Evolutionary conservation across 2,113 vertebrate genomes (phyloP).

Genomic region (Campylomormyrus tamandua): DNA sequence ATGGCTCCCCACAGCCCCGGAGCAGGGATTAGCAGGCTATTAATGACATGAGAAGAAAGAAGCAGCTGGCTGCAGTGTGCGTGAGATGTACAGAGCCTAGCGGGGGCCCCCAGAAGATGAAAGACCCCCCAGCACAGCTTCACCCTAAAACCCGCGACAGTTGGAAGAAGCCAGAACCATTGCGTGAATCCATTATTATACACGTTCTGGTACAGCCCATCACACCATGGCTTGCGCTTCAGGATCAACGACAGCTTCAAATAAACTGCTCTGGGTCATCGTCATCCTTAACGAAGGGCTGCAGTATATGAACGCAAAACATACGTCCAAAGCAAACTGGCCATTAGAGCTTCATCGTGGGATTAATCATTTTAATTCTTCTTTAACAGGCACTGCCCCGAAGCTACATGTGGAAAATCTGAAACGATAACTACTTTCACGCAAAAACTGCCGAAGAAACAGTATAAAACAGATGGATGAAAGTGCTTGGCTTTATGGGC

Average conservation of each 20-base stretch:
- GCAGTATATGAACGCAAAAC: neutral
- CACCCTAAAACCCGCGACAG: slow-evolving; percentile 39
- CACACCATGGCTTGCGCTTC: neutral
- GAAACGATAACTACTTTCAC: neutral
- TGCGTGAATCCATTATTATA: neutral
- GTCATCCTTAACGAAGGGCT: neutral
- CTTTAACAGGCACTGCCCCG: neutral
- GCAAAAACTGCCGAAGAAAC: neutral
- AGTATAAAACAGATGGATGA: neutral
- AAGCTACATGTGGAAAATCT: neutral
- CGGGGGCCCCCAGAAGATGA: neutral
- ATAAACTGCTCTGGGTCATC: neutral
- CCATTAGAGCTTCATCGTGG: neutral
- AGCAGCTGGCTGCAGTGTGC: neutral
- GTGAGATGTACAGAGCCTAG: slow-evolving; percentile 23
- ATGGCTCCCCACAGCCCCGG: slow-evolving; percentile 24
- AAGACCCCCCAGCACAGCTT: slow-evolving; percentile 30
- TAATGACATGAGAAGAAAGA: neutral
- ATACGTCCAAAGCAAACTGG: neutral
- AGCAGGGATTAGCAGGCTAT: neutral
- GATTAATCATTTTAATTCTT: neutral
- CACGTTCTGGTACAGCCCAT: neutral
- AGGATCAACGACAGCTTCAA: neutral
- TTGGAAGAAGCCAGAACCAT: neutral
- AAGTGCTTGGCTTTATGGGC: neutral